phyloP scores from a whole-genome alignment of 2,888 invertebrate genomes.

The Villa cingulata region DNA sequence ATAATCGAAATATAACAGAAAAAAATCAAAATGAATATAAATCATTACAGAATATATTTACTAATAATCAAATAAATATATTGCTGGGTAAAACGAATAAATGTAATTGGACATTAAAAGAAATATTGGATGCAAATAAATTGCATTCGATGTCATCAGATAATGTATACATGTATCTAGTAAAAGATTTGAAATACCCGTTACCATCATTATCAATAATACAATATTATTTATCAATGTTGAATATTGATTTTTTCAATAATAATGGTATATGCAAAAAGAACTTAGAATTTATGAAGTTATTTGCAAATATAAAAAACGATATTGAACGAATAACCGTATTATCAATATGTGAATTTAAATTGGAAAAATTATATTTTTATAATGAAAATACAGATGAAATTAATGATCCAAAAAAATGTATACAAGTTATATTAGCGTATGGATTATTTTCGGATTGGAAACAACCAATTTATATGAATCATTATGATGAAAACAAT shows the following conservation, averaged over 20 bases:
- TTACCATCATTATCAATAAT: neutral
- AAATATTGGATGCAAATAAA: too few species aligned
- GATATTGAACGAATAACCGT: conserved; percentile 1
- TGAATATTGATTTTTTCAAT: neutral
- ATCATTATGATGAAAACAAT: conserved; percentile 5
- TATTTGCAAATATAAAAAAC: neutral
- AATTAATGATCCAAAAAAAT: conserved; percentile 3
- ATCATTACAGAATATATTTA: too few species aligned
- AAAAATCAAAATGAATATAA: too few species aligned
- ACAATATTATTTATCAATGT: neutral
- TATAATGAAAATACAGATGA: conserved; percentile 4
- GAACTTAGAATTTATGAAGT: conserved; percentile 4
- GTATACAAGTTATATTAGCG: conserved; percentile 3
- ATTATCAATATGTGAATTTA: conserved; percentile 1
- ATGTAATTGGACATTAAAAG: too few species aligned
- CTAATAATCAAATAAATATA: too few species aligned
- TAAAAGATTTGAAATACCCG: neutral
- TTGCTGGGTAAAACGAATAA: too few species aligned
- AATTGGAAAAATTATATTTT: neutral
- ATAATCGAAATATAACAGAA: too few species aligned
- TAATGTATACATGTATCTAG: neutral
- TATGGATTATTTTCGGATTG: conserved; percentile 6
- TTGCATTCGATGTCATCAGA: neutral
- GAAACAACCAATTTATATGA: conserved; percentile 7
- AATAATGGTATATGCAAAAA: neutral